Base-by-base conservation (phyloP, 2,113 vertebrate genomes). In the Thunnus thynnus region DNA sequence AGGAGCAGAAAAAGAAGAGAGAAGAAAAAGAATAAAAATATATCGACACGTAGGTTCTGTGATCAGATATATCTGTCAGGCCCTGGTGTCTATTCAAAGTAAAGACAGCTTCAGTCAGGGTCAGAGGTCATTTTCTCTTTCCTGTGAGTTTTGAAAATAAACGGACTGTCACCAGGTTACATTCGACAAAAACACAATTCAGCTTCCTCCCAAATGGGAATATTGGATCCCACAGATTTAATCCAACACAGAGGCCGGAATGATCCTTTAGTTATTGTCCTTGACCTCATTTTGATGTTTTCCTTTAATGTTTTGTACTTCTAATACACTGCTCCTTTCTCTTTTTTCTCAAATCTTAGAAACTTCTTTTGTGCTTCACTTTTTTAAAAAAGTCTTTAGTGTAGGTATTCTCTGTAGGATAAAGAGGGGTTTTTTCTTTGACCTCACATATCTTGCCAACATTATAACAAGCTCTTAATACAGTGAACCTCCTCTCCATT, bases 31-130 rank as follows among this genome's bases (percentile, higher is more conserved):
- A 20, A 16, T 3, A 13, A 41, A 3, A 20, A 17, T 32, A 13
- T 30, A 30, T 30, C 27, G 27, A 30, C 27, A 30, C 4, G 27
- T 30, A 3, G 3, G 44, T n/a, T 60, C 25, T 17, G 55, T 9
- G 66, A 46, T 48, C 47, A 44, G 66, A 44, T 20, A 32, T 60
- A 13, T 69, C 25, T 71, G 62, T 80, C 57, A 46, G 16, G 48
- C 30, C n/a, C 41, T 27, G 50, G 56, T 12, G 72, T 78, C 86
- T 84, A 79, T 83, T 75, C 78, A 90, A 85, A 88, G 78, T 60
- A 73, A 73, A 69, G 66, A 50, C 18, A 20, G 58, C 57, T 41
- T 48, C n/a, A 25, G 8, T 27, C 27, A 4, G 79, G 82, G 66
- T 84, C 58, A 73, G 69, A 69, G 78, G 68, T 86, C 79, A 47